Conservation (phyloP, 2,797 vertebrate genomes). For the Sebastes steindachneri region DNA sequence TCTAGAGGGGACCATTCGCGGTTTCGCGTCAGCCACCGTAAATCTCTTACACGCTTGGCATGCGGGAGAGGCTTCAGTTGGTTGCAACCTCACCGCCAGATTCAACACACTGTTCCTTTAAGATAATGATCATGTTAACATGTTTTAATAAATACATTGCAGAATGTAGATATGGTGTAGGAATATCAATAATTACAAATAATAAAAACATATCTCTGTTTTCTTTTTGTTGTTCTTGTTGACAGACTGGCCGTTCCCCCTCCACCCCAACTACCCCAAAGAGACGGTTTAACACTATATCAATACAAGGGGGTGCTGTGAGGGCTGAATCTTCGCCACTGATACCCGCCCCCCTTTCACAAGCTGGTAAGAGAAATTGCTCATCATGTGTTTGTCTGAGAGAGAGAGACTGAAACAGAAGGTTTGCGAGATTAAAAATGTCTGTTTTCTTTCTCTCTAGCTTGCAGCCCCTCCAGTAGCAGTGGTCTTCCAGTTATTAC, state of each 20-base stretch:
- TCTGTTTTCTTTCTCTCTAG: conserved; percentile 41
- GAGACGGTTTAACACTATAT: neutral
- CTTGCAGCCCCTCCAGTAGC: conserved; percentile 37
- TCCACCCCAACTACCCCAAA: conserved; percentile 1
- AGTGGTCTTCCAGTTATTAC: conserved; percentile 70
- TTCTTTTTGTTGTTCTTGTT: neutral
- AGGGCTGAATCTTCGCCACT: neutral
- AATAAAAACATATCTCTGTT: fast-evolving
- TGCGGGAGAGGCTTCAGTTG: too few species aligned
- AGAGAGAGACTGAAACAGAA: neutral
- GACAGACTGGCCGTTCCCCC: conserved; percentile 11
- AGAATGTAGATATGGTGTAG: neutral
- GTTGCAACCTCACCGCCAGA: too few species aligned
- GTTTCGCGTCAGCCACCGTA: too few species aligned
- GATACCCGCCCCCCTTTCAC: neutral
- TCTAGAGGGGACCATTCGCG: too few species aligned
- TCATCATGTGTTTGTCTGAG: neutral
- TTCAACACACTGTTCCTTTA: too few species aligned
- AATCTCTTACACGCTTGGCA: too few species aligned
- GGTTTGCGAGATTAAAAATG: neutral
- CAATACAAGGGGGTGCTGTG: neutral
- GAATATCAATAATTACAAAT: neutral
- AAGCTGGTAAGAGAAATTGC: conserved; percentile 37
- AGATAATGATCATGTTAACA: neutral
- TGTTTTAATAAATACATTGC: neutral